Base-by-base conservation (phyloP, 1,140 invertebrate genomes). In the Branchinecta lynchi region DNA sequence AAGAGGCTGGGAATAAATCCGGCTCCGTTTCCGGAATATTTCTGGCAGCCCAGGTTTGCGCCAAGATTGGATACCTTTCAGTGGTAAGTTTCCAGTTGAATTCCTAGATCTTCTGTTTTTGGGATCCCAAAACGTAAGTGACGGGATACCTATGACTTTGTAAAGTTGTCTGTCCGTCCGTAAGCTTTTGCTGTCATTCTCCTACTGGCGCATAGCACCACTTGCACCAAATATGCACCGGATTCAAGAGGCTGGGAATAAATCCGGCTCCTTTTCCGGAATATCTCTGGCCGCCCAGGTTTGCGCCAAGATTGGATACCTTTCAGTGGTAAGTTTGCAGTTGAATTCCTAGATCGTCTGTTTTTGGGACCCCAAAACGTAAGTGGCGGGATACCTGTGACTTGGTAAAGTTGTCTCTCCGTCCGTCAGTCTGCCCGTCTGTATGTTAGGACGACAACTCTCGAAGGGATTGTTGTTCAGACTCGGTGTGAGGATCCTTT, bases 401-500 rank as follows among this genome's bases (percentile, higher is more conserved):
- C n/a, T n/a, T n/a, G n/a, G n/a, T n/a, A n/a, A n/a, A n/a, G n/a
- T n/a, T n/a, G n/a, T n/a, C n/a, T n/a, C n/a, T n/a, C n/a, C n/a
- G n/a, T n/a, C n/a, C 80, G 91, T 71, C 86, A 89, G 79, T 71
- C 86, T 89, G 79, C 88, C n/a, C n/a, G n/a, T n/a, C n/a, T n/a
- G n/a, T n/a, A n/a, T n/a, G n/a, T n/a, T n/a, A n/a, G n/a, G n/a
- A n/a, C n/a, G n/a, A n/a, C n/a, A n/a, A n/a, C n/a, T n/a, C n/a
- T n/a, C n/a, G n/a, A n/a, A n/a, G n/a, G n/a, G n/a, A n/a, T n/a
- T n/a, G n/a, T n/a, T n/a, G n/a, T n/a, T n/a, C n/a, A n/a, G n/a
- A n/a, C n/a, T n/a, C n/a, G n/a, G n/a, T n/a, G n/a, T n/a, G n/a
- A n/a, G n/a, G n/a, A n/a, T n/a, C n/a, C n/a, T n/a, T n/a, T n/a